Percentiles rank a stretch among this genome's conserved stretches.
phyloP scores from a whole-genome alignment of 2,888 invertebrate genomes.

The Drosophila maculinotata region DNA sequence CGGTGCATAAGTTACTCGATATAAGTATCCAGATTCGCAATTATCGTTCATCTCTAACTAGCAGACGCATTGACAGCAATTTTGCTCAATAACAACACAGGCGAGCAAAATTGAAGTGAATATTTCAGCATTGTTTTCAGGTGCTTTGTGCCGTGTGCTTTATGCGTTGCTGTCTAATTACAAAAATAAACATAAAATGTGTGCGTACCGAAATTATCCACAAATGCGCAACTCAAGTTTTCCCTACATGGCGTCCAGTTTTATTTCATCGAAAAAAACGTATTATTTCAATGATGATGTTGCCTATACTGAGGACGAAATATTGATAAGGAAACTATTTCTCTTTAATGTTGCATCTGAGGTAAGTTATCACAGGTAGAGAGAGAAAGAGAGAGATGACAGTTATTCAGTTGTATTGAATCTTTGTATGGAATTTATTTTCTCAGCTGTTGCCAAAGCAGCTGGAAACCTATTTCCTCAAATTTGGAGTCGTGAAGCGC shows the following conservation, averaged over 20 bases:
- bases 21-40: neutral
- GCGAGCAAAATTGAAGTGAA: neutral
- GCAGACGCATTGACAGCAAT: neutral
- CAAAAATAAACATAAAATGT: neutral
- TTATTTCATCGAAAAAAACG: neutral
- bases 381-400: too few relatives aligned
- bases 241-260: too few relatives aligned
- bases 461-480: constrained; percentile 26
- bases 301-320: constrained; percentile 63
- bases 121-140: neutral
- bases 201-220: too few relatives aligned
- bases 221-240: neutral
- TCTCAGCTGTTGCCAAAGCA: constrained; percentile 28
- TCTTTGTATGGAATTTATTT: neutral
- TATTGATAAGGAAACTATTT: constrained; percentile 48
- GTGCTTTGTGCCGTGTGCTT: too few relatives aligned
- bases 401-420: neutral
- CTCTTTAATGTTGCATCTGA: constrained; percentile 30
- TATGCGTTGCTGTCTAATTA: neutral
- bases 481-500: constrained; percentile 38
- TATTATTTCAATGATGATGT: constrained; percentile 37
- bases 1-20: too few relatives aligned
- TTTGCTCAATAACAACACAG: neutral
- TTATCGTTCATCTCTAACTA: neutral
- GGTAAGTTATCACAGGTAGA: constrained; percentile 40